These are phyloP conservation scores for Helicolenus hilgendorfi DNA, from an alignment of 2,797 vertebrate genomes.

Conservation along the genomic window DNA sequence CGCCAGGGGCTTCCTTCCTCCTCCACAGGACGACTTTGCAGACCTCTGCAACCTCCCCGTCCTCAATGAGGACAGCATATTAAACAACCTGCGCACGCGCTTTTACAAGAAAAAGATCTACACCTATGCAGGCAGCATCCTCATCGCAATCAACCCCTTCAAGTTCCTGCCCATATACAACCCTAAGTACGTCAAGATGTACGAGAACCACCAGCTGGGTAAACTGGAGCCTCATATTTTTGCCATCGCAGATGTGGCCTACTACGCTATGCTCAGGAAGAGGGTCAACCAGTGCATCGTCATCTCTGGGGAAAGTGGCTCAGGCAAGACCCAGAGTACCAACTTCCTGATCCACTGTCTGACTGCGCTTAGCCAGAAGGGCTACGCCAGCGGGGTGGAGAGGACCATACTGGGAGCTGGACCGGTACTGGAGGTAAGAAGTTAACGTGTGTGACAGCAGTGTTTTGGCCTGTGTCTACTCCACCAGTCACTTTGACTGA, in stretches of 20 bases:
- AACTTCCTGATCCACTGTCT: slow-evolving; percentile 99
- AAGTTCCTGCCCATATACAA: slow-evolving; percentile 99
- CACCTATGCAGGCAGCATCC: slow-evolving; percentile 97
- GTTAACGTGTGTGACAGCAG: slow-evolving; percentile 77
- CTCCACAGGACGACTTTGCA: slow-evolving; percentile 94
- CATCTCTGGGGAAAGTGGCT: slow-evolving; percentile 99
- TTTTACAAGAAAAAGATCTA: slow-evolving; percentile 98
- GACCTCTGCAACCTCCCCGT: slow-evolving; percentile 97
- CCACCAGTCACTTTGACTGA: not conserved
- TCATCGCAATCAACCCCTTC: slow-evolving; percentile 99
- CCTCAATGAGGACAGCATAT: slow-evolving; percentile 94
- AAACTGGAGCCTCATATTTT: slow-evolving; percentile 99
- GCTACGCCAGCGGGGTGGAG: slow-evolving; percentile 98
- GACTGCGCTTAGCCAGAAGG: slow-evolving; percentile 98
- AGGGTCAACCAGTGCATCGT: slow-evolving; percentile 97
- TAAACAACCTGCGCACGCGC: slow-evolving; percentile 94
- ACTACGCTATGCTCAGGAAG: slow-evolving; percentile 98
- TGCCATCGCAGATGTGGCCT: slow-evolving; percentile 97
- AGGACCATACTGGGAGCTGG: slow-evolving; percentile 98
- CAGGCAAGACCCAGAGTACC: slow-evolving; percentile 99
- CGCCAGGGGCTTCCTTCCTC: slow-evolving; percentile 95
- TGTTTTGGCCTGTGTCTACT: not conserved
- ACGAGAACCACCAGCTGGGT: slow-evolving; percentile 98
- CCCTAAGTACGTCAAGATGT: slow-evolving; percentile 99
- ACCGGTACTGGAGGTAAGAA: slow-evolving; percentile 97